These are phyloP conservation scores for Nezara viridula DNA, from an alignment of 2,888 invertebrate species.

Conservation along the genomic window DNA sequence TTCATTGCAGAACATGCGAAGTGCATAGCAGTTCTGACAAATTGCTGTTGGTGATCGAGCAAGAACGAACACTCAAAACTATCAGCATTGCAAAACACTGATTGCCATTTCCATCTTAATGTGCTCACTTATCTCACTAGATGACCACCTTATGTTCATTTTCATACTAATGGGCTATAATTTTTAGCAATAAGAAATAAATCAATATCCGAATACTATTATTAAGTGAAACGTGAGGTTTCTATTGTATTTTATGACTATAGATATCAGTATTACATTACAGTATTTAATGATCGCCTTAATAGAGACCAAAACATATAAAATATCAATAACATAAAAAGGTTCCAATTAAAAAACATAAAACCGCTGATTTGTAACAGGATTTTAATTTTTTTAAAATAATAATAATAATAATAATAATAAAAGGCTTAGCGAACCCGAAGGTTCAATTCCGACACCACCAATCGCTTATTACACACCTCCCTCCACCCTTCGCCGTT, in stretches of 20 bases:
- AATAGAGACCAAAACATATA: too few relatives aligned
- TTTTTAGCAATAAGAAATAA: not conserved
- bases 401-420: too few relatives aligned
- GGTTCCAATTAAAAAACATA: too few relatives aligned
- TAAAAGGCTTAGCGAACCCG: too few relatives aligned
- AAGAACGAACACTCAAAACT: not conserved
- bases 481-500: too few relatives aligned
- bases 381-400: too few relatives aligned
- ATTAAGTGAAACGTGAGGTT: not conserved
- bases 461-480: too few relatives aligned
- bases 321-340: too few relatives aligned
- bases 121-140: not conserved
- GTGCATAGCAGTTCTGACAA: not conserved
- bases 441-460: too few relatives aligned
- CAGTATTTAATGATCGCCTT: too few relatives aligned
- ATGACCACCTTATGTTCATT: not conserved
- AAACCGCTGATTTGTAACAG: too few relatives aligned
- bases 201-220: not conserved
- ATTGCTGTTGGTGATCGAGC: not conserved
- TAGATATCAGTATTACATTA: not conserved
- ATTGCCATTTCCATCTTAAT: conserved; percentile 35
- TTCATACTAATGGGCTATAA: not conserved
- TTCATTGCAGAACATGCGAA: not conserved
- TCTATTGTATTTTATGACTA: not conserved
- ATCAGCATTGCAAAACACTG: conserved; percentile 33